Evolutionary conservation across 2,113 vertebrate species (phyloP), one percentile per base, ranked within the genome.

Genomic region (Lontra canadensis): DNA sequence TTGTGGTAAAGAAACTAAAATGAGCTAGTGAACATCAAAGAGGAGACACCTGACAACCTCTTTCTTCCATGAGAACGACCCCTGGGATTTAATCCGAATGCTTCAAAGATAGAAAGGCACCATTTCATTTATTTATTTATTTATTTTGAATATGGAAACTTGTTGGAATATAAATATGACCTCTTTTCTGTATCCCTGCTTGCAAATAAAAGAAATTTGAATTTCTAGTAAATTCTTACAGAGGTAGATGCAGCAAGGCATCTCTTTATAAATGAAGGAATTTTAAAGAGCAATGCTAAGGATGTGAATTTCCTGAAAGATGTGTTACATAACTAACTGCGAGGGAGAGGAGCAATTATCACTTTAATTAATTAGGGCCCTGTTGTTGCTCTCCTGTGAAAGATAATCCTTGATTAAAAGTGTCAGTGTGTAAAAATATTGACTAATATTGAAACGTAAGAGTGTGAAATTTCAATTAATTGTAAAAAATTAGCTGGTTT

Each of bases 401-500:
- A 97, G 95, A 97, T 96, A 95, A 97, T 96, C 94, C 95, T 97
- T 98, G 96, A 97, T 98, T 98, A 97, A 97, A 98, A 96, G 92
- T 97, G 97, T 96, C 95, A 93, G 94, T 88, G 63, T 90, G 39
- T 88, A 96, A 97, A 97, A 98, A 97, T 98, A 98, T 97, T 97
- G 97, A 98, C 96, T 74, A 84, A 96, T 97, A 95, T 76, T 85
- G 71, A 96, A 97, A 96, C 47, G 85, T 47, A 79, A 88, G 65
- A 95, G n/a, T 97, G 90, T 97, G 92, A 97, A 96, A 96, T 97
- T 97, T 96, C 90, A 97, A 96, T 97, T 96, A 97, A 96, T 96
- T 94, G 18, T 79, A 74, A 85, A 95, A 97, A 97, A 95, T 67
- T 73, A 96, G 76, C 94, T 52, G n/a, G 63, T 81, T 95, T 93